Evolutionary conservation across 2,113 vertebrate genomes (phyloP).

Genomic region (Neolamprologus brichardi): DNA sequence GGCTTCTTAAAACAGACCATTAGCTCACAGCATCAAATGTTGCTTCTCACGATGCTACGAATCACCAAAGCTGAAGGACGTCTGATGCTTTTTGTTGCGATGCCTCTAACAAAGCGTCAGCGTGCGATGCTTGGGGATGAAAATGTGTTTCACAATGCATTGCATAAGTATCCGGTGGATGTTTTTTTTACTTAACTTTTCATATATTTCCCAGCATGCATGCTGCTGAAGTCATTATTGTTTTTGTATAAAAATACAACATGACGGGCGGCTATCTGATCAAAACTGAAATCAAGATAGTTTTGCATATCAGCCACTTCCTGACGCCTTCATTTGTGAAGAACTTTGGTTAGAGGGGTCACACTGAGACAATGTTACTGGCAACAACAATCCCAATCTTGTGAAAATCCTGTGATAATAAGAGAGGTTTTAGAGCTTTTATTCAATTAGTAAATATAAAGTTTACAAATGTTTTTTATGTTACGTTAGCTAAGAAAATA

Average conservation of each 20-base stretch:
- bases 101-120: fast-evolving
- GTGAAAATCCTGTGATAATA: background rate
- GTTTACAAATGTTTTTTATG: background rate
- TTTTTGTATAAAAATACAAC: fast-evolving
- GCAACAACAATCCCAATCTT: background rate
- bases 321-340: background rate
- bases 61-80: fast-evolving
- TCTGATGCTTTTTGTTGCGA: background rate
- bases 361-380: background rate
- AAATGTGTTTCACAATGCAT: background rate
- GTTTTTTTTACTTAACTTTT: background rate
- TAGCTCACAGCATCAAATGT: background rate
- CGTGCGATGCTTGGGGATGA: fast-evolving
- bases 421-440: fast-evolving
- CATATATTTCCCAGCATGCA: background rate
- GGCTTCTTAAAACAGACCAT: background rate
- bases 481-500: background rate
- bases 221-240: background rate
- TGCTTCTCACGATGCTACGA: background rate
- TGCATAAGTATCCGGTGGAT: background rate
- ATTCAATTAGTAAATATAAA: background rate
- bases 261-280: background rate
- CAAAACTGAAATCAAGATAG: background rate
- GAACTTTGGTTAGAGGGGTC: background rate
- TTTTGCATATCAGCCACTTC: background rate